Evolutionary conservation across 2,888 invertebrate species (phyloP).

Genomic region (Malthinus seriepunctatus): DNA sequence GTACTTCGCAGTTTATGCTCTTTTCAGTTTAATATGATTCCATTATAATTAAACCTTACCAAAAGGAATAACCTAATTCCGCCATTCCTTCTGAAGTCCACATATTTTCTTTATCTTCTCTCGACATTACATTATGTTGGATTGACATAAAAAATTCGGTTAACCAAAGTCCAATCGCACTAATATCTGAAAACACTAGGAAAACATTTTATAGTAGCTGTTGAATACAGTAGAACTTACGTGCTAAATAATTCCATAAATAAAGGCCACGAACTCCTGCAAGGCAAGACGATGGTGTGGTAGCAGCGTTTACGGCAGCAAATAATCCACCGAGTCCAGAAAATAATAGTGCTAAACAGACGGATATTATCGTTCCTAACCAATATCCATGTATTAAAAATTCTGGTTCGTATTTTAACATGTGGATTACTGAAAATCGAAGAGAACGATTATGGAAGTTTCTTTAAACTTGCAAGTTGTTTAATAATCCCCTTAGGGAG

Average conservation of each 20-base stretch:
- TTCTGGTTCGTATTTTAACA: conserved; percentile 65
- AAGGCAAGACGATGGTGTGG: conserved; percentile 70
- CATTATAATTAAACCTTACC: conserved; percentile 56
- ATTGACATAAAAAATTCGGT: conserved; percentile 82
- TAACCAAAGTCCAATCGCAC: conserved; percentile 80
- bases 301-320: conserved; percentile 79
- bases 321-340: conserved; percentile 72
- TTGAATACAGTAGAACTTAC: conserved; percentile 57
- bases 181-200: conserved; percentile 74
- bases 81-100: conserved; percentile 86
- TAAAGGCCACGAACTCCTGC: conserved; percentile 72
- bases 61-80: conserved; percentile 85
- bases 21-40: too few relatives aligned
- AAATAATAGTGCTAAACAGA: conserved; percentile 71
- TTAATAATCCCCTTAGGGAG: too few relatives aligned
- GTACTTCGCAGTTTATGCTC: too few relatives aligned
- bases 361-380: conserved; percentile 73
- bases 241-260: conserved; percentile 75
- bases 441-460: conserved; percentile 1
- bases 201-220: conserved; percentile 34
- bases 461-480: too few relatives aligned
- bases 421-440: conserved; percentile 61
- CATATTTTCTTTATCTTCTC: conserved; percentile 75
- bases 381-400: conserved; percentile 74
- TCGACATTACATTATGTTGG: conserved; percentile 79